Percentiles rank a stretch among this genome's conserved stretches.
Conservation (phyloP, 1,140 invertebrate species). For the Macrobrachium rosenbergii region DNA sequence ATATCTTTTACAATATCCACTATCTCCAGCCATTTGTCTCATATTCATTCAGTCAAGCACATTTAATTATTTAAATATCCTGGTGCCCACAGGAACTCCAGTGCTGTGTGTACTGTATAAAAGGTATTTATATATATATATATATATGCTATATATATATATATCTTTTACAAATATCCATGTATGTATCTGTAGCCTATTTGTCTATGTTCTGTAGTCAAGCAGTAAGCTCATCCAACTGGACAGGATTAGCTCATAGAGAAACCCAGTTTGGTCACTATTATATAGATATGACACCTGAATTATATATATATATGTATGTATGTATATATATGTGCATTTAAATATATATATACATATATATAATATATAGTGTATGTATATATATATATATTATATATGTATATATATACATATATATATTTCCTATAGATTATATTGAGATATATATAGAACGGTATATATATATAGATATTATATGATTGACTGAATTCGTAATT, state of each 20-base stretch:
- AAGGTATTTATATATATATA: conserved; percentile 32
- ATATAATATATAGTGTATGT: conserved; percentile 24
- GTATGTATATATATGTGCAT: conserved; percentile 10
- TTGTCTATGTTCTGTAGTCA: no score
- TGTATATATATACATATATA: conserved; percentile 22
- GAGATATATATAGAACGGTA: no score
- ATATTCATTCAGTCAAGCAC: no score
- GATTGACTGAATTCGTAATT: no score
- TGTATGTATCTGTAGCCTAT: no score
- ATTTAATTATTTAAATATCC: no score
- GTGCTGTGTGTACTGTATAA: no score
- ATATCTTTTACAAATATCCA: conserved; percentile 1
- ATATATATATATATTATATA: conserved; percentile 43
- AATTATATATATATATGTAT: neutral
- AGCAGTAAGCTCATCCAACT: neutral
- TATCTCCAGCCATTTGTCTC: no score
- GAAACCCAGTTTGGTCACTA: neutral
- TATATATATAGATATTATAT: no score
- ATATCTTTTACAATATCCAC: no score
- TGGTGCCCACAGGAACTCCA: no score
- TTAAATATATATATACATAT: neutral
- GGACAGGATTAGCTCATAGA: neutral
- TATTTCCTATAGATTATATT: no score
- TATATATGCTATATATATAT: conserved; percentile 4
- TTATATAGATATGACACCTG: neutral